A percentile compares a stretch with the other conserved stretches of the same genome.
Evolutionary conservation across 1,140 invertebrate species (phyloP).

Genomic region (Zaprionus ornatus): DNA sequence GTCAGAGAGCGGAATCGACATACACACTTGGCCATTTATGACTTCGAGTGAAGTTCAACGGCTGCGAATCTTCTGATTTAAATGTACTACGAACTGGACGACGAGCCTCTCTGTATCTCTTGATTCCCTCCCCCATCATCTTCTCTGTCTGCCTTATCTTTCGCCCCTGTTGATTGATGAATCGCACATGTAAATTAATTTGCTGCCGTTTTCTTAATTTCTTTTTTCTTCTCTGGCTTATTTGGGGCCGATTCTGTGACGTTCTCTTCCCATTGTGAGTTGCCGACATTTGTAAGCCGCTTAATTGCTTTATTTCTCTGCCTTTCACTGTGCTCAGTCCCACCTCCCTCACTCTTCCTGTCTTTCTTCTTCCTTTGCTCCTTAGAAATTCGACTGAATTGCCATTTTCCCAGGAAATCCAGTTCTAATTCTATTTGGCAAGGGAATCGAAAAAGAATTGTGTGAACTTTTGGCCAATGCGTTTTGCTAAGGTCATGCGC

Average conservation of each 20-base stretch:
- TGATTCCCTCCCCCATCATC: background rate
- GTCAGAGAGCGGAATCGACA: background rate
- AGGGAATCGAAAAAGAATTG: conserved; percentile 20
- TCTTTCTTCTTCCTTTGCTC: background rate
- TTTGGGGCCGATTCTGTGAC: conserved; percentile 41
- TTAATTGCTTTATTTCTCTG: conserved; percentile 79
- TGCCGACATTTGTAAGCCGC: conserved; percentile 77
- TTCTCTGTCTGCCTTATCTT: conserved; percentile 13
- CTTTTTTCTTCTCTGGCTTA: conserved; percentile 72
- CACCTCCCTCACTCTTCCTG: background rate
- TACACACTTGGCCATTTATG: conserved; percentile 65
- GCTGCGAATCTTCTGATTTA: conserved; percentile 51
- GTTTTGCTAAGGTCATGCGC: conserved; percentile 4
- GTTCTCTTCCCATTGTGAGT: conserved; percentile 50
- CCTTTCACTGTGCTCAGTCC: conserved; percentile 47
- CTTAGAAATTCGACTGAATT: conserved; percentile 53
- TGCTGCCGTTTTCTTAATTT: conserved; percentile 76
- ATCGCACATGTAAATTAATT: conserved; percentile 82
- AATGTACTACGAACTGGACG: conserved; percentile 28
- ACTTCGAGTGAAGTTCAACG: conserved; percentile 57
- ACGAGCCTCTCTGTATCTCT: background rate
- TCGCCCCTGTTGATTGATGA: conserved; percentile 71
- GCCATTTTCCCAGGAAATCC: conserved; percentile 63
- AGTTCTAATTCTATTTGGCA: conserved; percentile 45
- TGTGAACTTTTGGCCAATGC: conserved; percentile 31